These are phyloP conservation scores for Hystrix brachyura DNA, from an alignment of 2,113 vertebrate genomes.

Conservation along the genomic window DNA sequence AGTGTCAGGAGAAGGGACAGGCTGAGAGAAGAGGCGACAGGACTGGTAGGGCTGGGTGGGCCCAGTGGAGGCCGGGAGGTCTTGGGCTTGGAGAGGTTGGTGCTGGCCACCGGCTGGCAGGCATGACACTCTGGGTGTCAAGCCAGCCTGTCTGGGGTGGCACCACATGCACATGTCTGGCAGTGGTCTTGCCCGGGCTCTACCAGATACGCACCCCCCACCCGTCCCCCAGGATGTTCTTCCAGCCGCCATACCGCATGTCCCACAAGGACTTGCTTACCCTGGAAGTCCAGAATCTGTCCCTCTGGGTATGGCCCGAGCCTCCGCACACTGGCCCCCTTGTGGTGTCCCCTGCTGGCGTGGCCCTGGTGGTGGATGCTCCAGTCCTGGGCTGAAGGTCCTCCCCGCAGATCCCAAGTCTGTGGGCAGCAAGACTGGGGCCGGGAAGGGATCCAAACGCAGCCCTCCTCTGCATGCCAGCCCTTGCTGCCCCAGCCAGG, in stretches of 20 bases:
- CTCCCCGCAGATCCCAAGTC: accelerated
- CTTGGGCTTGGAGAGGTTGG: background rate
- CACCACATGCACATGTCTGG: too few species aligned
- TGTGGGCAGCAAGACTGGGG: background rate
- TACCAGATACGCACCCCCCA: too few species aligned
- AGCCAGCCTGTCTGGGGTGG: background rate
- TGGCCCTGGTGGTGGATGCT: too few species aligned
- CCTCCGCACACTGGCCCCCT: accelerated
- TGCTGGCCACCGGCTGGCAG: background rate
- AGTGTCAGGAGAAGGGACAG: background rate
- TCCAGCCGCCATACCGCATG: background rate
- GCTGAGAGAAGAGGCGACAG: background rate
- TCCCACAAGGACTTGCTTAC: background rate
- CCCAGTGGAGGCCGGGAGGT: background rate
- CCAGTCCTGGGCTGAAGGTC: background rate
- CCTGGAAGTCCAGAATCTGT: too few species aligned
- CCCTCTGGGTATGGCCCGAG: background rate
- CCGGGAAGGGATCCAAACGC: too few species aligned
- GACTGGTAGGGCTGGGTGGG: background rate
- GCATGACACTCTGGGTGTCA: background rate
- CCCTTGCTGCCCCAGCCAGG: background rate
- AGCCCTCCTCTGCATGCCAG: background rate
- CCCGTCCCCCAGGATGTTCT: too few species aligned
- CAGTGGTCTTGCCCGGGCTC: background rate
- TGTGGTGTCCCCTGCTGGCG: background rate